phyloP scores from a whole-genome alignment of 1,140 invertebrate genomes.

The Melipona quadrifasciata region DNA sequence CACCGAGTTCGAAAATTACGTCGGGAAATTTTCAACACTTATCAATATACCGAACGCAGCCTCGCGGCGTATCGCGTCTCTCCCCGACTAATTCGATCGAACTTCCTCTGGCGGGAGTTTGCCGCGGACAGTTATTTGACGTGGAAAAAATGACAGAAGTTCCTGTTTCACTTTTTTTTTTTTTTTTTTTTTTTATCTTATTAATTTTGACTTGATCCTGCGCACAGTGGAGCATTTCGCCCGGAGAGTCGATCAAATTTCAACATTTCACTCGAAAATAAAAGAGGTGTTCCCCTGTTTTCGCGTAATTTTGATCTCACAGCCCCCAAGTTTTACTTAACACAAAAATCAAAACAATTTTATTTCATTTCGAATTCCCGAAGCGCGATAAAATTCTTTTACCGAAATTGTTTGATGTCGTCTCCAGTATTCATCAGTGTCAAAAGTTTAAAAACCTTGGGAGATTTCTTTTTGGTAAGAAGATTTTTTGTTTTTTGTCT shows the following conservation, averaged over 20 bases:
- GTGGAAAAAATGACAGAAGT: slow-evolving; percentile 25
- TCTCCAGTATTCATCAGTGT: no score
- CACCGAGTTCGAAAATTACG: background rate
- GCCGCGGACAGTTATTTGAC: slow-evolving; percentile 27
- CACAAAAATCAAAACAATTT: no score
- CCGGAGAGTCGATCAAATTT: background rate
- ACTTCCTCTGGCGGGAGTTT: background rate
- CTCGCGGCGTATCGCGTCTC: background rate
- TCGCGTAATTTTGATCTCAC: no score
- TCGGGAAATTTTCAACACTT: background rate
- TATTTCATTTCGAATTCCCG: no score
- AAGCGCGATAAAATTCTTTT: no score
- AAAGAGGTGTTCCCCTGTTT: no score
- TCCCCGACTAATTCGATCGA: background rate
- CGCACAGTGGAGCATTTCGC: background rate
- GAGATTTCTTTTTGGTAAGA: no score
- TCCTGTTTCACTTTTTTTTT: slow-evolving; percentile 2
- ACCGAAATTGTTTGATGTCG: no score
- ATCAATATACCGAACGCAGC: background rate
- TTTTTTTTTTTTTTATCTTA: no score
- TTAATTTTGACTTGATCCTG: background rate
- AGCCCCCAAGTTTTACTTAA: no score
- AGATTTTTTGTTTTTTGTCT: no score
- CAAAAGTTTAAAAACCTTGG: no score
- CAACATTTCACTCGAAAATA: background rate